These are phyloP conservation scores for Microctonus aethiopoides DNA, from an alignment of 2,888 invertebrate genomes.

Conservation along the genomic window DNA sequence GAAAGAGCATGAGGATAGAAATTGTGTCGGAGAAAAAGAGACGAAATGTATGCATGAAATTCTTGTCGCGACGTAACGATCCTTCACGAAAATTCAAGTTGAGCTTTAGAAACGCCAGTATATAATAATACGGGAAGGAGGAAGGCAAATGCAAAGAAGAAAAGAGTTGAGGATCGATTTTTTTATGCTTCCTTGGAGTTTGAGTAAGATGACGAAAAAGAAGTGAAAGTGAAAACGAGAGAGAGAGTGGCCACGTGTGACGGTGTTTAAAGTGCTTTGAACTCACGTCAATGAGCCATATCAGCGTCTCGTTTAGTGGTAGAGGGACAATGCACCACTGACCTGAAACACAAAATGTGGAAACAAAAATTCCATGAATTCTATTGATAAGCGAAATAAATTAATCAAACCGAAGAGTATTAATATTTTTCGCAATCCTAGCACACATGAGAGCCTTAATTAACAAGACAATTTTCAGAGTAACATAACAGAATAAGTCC, in stretches of 20 bases:
- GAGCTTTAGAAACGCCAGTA: neutral
- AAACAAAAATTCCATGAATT: conserved; percentile 20
- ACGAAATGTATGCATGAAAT: neutral
- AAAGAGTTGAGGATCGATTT: neutral
- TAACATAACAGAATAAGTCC: no score
- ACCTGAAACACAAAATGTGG: conserved; percentile 56
- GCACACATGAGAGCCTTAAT: no score
- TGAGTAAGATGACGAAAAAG: no score
- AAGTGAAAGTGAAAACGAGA: no score
- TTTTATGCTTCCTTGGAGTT: neutral
- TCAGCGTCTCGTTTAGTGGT: conserved; percentile 55
- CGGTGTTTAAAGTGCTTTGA: conserved; percentile 43
- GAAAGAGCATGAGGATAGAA: conserved; percentile 33
- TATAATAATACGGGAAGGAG: neutral
- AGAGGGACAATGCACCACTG: conserved; percentile 61
- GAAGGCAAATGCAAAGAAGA: neutral
- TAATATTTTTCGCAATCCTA: no score
- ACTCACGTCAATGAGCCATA: conserved; percentile 62
- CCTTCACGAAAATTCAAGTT: conserved; percentile 5
- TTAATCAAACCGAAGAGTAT: conserved; percentile 62
- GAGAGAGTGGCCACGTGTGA: neutral
- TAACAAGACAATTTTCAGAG: no score
- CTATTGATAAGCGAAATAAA: conserved; percentile 26
- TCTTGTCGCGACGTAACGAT: conserved; percentile 25
- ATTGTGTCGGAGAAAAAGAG: neutral